Base-by-base conservation (phyloP, 1,140 invertebrate species). In the Andricus grossulariae region DNA sequence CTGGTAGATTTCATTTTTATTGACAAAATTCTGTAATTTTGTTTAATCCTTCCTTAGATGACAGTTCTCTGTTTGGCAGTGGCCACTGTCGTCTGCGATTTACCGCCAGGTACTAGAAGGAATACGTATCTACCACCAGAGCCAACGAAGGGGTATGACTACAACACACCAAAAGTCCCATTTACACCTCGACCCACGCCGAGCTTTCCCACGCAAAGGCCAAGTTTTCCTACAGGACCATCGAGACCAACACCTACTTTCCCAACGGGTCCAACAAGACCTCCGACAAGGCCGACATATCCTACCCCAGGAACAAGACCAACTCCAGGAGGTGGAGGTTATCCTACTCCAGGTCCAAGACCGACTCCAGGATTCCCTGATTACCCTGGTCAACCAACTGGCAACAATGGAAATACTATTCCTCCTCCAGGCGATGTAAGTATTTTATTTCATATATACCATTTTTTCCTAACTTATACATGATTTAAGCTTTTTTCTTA, bases 101-200 rank as follows among this genome's bases (percentile, higher is more conserved):
- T 91, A 50, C 90, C 90, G 39, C 90, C 90, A 13, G 90, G 90
- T 15, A 92, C 92, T 7, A 92, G 93, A 70, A 92, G 93, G 71
- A 94, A 94, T 79, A 93, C 93, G 18, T 94, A 94, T 84, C 89
- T 94, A 19, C 94, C 94, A n/a, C 93, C 94, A 51, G 91, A 93
- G 71, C 92, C 93, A 1, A 92, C 90, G 57, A 93, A 93, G 50
- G 93, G 93, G 12, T 94, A 94, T 85, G 91, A 91, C 50, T 95
- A 95, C 85, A 90, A 92, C 6, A 91, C 91, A 51, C 94, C 94
- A 0, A 73, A 83, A 8, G 91, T 93, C 80, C 92, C 93, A 3
- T 94, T 95, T 84, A 88, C 92, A 21, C 78, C 84, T 39, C 73
- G 83, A 75, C 80, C 83, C 15, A 81, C 81, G 16, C 79, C 83